Base-by-base conservation (phyloP, 2,888 invertebrate species). In the Nomada hirtipes region DNA sequence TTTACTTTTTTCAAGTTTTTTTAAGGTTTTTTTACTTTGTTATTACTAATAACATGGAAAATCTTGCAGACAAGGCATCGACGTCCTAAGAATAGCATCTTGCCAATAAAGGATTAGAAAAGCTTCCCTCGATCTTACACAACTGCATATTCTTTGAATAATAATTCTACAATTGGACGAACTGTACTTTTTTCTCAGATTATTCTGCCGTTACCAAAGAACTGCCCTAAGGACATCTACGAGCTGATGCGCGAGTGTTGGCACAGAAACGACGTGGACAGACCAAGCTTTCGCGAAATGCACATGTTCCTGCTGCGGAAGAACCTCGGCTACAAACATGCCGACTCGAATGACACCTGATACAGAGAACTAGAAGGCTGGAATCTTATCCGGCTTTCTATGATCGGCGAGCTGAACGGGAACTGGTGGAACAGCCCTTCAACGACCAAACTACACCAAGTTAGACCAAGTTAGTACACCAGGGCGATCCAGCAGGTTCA, bases 221-320 rank as follows among this genome's bases (percentile, higher is more conserved):
- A 96, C 94, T 97, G 97, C 93, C 97, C 97, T 47, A 96, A 97
- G 91, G 97, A 98, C 94, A 97, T 98, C 90, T 97, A 96, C 94
- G 97, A 97, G 93, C 94, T 98, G 91, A 97, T 98, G 97, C 95
- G 96, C 90, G 97, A 98, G 92, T 98, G 98, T 92, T 98, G 98
- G 98, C 97, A 97, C 92, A 95, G 97, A 71, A 96, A 96, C 92
- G 97, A 97, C 90, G 95, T 95, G 57, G 96, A 96, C 93, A 95
- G 98, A 76, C 98, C 98, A 63, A 96, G 96, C 89, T 98, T 98
- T 94, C 95, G 96, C 82, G 98, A 98, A 94, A 97, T 98, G 90
- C 97, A 97, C 94, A 95, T 97, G 93, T 98, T 98, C 94, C 95
- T 98, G 85, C 97, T 97, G 93, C 94, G 97, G 90, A 97, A 97